A percentile compares a stretch with the other conserved stretches of the same genome.
phyloP scores from a whole-genome alignment of 1,140 invertebrate species.

The Listronotus bonariensis region DNA sequence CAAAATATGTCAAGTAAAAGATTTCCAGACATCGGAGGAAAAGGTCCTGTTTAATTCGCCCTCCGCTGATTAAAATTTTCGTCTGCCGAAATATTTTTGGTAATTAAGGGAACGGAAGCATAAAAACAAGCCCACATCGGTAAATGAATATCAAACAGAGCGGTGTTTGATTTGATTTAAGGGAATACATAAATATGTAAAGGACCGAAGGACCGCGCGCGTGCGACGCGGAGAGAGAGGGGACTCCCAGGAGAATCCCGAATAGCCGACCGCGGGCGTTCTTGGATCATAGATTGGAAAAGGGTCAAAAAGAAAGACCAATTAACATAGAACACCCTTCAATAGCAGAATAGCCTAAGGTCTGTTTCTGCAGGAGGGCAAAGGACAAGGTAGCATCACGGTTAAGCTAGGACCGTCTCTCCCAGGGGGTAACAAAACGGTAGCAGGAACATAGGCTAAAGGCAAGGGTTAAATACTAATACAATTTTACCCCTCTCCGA shows the following conservation, averaged over 20 bases:
- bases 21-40: neutral
- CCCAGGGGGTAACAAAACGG: constrained; percentile 51
- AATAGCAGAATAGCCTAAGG: constrained; percentile 37
- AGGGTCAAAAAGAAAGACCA: constrained; percentile 38
- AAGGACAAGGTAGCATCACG: constrained; percentile 47
- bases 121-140: constrained; percentile 13
- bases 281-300: constrained; percentile 33
- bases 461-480: constrained; percentile 57
- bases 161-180: constrained; percentile 44
- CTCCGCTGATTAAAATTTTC: neutral
- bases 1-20: neutral
- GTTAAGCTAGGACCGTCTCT: constrained; percentile 50
- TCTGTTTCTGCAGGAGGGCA: constrained; percentile 40
- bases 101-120: constrained; percentile 9
- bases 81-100: constrained; percentile 15
- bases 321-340: constrained; percentile 42
- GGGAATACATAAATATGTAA: constrained; percentile 44
- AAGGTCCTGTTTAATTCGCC: neutral
- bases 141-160: constrained; percentile 45
- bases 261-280: constrained; percentile 33
- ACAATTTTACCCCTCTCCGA: constrained; percentile 51
- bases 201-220: constrained; percentile 24
- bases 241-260: constrained; percentile 17
- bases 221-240: constrained; percentile 3
- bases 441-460: constrained; percentile 52